Evolutionary conservation across 2,797 vertebrate genomes (phyloP), one percentile per base, ranked within the genome.

Genomic region (Sebastes hubbsi): DNA sequence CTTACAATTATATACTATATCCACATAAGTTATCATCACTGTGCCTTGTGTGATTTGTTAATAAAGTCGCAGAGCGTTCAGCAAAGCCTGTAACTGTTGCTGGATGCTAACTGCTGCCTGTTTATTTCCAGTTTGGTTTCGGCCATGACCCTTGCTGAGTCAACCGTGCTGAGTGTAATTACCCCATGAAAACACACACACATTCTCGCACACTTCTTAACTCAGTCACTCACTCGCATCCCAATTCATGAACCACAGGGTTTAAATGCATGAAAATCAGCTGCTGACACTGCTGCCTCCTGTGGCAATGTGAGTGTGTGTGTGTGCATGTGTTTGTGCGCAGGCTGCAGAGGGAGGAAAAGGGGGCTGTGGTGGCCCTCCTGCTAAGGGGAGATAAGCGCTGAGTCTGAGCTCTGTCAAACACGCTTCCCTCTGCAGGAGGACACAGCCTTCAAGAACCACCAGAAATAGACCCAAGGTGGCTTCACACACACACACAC

Each of bases 381-480:
- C 93, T 94, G 92, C 30, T 4, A 80, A 76, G 78, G 66, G 66
- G 79, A 93, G 94, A 94, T 93, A 94, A 94, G 92, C 75, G 10
- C 77, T 63, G 72, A 87, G 86, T 64, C 80, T 58, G 56, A 86
- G 84, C 83, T 84, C 85, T 80, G 90, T 87, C 75, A 68, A 46
- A 80, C 67, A 67, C 1, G 79, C 83, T 90, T 89, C 83, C 56
- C 82, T 82, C 72, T 83, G 78, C 84, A 74, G 78, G 74, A 67
- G 76, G 86, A 87, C 81, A 67, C 61, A 79, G 88, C 85, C 80
- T 88, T 86, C 75, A 71, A 88, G 77, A 90, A 83, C 78, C 89
- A 77, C 67, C 78, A 88, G 75, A 87, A 90, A 85, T 75, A 88
- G 76, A 91, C 86, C 80, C 70, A 85, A 70, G 64, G 81, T 85